Base-by-base conservation (phyloP, 2,113 vertebrate species). In the Eclectus roratus region DNA sequence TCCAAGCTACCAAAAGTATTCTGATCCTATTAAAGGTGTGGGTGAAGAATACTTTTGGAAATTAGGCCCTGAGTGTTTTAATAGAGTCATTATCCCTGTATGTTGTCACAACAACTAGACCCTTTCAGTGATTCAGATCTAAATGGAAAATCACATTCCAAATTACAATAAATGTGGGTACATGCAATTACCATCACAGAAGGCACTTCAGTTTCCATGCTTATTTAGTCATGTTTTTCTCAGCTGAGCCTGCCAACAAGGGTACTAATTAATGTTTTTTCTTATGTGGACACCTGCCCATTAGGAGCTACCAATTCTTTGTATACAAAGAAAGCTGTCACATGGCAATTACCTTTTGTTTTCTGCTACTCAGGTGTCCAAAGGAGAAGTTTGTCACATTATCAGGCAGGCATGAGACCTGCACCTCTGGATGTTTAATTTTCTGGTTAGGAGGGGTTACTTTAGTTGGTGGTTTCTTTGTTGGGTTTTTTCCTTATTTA, bases 261-360 rank as follows among this genome's bases (percentile, higher is more conserved):
- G 58, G 4, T 56, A 90, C 50, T 95, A 95, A 97, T 97, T 97
- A 94, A 93, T 94, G 64, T 31, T 96, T 96, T 93, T 95, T 68
- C 72, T 90, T 84, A 88, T 78, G 21, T 72, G 84, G 95, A 95
- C 96, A 97, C 94, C 95, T 97, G 97, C 81, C 91, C 85, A 49
- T 85, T 86, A 92, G 80, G 83, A 90, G 21, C 79, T 79, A 92
- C 53, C 72, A 61, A 50, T 79, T 77, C 76, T 89, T 93, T 61
- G 46, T n/a, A 56, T 52, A 58, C 8, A 85, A 56, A 91, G 78
- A 41, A 85, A 81, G 46, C 65, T 92, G 52, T 93, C 79, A 92
- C 49, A 80, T 80, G 37, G 50, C 85, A 88, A 97, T 96, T 95
- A 89, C 29, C 14, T 86, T 91, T 91, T 88, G 65, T 93, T 93